Percentiles rank a stretch among this genome's conserved stretches.
These are phyloP conservation scores for Melopsittacus undulatus DNA, from an alignment of 2,797 vertebrate genomes.

Conservation along the genomic window DNA sequence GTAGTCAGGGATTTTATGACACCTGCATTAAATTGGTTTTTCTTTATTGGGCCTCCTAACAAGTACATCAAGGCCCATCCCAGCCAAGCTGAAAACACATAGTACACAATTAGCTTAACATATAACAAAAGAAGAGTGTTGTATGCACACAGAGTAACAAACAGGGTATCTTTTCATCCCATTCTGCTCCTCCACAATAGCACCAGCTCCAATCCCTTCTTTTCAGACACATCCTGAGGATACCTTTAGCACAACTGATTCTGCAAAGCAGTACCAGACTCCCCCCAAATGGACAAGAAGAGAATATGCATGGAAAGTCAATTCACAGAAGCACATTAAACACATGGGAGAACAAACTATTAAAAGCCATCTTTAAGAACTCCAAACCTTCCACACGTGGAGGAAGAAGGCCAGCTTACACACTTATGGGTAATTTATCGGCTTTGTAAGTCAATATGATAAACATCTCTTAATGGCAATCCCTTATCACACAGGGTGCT, in stretches of 20 bases:
- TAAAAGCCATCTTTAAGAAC: not conserved
- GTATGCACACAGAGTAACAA: not conserved
- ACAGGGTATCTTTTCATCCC: not conserved
- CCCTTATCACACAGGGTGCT: not conserved
- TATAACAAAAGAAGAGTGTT: not conserved
- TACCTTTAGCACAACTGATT: not conserved
- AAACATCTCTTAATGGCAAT: not conserved
- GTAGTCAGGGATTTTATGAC: not conserved
- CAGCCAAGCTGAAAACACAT: not conserved
- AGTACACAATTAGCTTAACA: not conserved
- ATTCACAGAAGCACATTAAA: not conserved
- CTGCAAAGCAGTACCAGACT: constrained; percentile 8
- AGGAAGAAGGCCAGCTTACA: not conserved
- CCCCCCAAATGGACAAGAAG: constrained; percentile 27
- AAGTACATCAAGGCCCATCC: not conserved
- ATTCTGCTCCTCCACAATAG: not conserved
- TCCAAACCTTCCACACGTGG: not conserved
- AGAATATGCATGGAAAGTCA: not conserved
- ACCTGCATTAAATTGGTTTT: not conserved
- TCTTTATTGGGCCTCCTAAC: not conserved
- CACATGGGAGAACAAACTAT: not conserved
- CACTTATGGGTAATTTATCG: not conserved
- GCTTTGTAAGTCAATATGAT: not conserved
- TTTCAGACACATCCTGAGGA: not conserved
- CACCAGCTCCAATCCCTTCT: not conserved